Evolutionary conservation across 2,113 vertebrate species (phyloP).

Genomic region (Tricholaema leucomelas): DNA sequence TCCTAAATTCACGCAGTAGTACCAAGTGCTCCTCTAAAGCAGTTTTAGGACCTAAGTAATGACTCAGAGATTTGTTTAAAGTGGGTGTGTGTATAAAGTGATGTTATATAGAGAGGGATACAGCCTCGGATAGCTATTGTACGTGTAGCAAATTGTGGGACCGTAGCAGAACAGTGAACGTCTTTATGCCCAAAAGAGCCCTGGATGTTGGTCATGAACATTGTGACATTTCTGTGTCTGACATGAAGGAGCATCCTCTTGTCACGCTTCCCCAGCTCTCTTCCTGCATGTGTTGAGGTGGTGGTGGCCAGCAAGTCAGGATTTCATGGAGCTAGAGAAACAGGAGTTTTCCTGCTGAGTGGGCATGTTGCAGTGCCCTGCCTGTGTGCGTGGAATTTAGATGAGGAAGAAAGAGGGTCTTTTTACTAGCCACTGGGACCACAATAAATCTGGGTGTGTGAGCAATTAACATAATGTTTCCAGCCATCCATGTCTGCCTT

Average conservation of each 20-base stretch:
- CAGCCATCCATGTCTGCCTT: slow-evolving; percentile 11
- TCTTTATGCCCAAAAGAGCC: not conserved
- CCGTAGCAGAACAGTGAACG: not conserved
- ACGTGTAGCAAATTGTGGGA: not conserved
- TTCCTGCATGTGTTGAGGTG: not conserved
- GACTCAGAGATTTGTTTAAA: not conserved
- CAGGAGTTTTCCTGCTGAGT: slow-evolving; percentile 1
- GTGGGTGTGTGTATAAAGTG: not conserved
- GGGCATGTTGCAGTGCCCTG: not conserved
- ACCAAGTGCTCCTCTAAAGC: not conserved
- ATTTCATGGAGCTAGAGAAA: not conserved
- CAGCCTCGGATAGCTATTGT: not conserved
- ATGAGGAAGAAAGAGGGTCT: slow-evolving; percentile 25
- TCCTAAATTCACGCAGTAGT: not conserved
- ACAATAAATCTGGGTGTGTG: slow-evolving; percentile 45
- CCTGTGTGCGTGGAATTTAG: slow-evolving; percentile 18
- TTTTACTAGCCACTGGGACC: not conserved
- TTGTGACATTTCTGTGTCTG: not conserved
- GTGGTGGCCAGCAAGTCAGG: rapidly evolving
- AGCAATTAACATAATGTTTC: slow-evolving; percentile 50
- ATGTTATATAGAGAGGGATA: not conserved
- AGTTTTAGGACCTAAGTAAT: not conserved
- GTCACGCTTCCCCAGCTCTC: rapidly evolving
- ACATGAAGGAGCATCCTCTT: not conserved
- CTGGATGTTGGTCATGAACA: rapidly evolving